Evolutionary conservation across 2,113 vertebrate genomes (phyloP).

Genomic region (Cottus gobio): DNA sequence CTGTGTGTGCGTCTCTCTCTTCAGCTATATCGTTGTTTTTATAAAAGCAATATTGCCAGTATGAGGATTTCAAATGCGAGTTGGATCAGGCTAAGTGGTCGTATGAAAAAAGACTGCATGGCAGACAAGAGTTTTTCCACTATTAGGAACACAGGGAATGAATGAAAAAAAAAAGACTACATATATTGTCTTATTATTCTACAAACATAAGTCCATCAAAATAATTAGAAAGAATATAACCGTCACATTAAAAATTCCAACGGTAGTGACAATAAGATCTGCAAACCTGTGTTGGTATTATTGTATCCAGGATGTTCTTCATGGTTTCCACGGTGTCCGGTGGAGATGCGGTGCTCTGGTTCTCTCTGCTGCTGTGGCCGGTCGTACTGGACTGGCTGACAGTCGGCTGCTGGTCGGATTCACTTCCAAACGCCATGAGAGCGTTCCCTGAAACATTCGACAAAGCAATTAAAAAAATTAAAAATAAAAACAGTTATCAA

Average conservation of each 20-base stretch:
- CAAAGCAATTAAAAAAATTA: constrained; percentile 12
- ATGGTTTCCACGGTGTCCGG: constrained; percentile 74
- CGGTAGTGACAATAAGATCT: neutral
- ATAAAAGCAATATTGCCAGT: too few relatives aligned
- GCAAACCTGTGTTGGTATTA: constrained; percentile 88
- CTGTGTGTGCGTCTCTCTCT: neutral
- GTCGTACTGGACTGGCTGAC: constrained; percentile 73
- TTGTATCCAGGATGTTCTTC: constrained; percentile 80
- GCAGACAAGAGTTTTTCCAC: neutral
- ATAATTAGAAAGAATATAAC: neutral
- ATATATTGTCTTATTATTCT: neutral
- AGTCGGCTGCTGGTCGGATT: constrained; percentile 81
- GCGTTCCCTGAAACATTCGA: constrained; percentile 85
- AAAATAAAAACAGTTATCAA: neutral
- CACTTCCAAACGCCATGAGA: constrained; percentile 88
- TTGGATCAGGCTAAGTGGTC: neutral
- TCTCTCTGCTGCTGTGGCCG: constrained; percentile 72
- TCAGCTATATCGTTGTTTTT: neutral
- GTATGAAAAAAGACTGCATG: neutral
- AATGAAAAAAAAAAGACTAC: neutral
- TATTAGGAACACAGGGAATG: neutral
- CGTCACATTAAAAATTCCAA: neutral
- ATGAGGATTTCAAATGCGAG: too few relatives aligned
- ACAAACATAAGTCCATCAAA: neutral
- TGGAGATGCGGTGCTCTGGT: constrained; percentile 53